Evolutionary conservation across 2,888 invertebrate species (phyloP).

Genomic region (Cheilosia pagana): DNA sequence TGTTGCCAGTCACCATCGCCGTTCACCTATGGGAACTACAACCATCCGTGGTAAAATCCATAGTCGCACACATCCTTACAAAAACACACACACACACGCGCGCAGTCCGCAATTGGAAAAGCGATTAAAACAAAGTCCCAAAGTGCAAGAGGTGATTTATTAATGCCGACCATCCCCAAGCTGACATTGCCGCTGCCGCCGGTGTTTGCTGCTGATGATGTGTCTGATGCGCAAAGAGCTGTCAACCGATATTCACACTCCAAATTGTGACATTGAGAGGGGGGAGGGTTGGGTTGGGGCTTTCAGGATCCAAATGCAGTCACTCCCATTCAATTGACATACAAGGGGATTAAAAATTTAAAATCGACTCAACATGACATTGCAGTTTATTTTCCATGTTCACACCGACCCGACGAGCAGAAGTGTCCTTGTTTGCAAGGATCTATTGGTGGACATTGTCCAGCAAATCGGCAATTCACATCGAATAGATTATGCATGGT

Average conservation of each 20-base stretch:
- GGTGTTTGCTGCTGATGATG: constrained; percentile 16
- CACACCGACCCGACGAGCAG: not conserved
- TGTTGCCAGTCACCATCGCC: constrained; percentile 45
- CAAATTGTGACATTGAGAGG: not conserved
- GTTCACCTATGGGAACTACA: constrained; percentile 40
- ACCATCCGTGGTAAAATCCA: constrained; percentile 20
- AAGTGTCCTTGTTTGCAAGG: constrained; percentile 33
- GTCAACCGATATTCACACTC: constrained; percentile 40
- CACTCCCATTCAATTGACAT: constrained; percentile 77
- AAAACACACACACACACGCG: constrained; percentile 3
- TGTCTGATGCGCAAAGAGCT: constrained; percentile 50
- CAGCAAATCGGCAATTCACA: constrained; percentile 44
- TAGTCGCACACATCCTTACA: constrained; percentile 21
- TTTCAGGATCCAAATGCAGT: constrained; percentile 67
- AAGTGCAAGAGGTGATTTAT: constrained; percentile 79
- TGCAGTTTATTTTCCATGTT: constrained; percentile 77
- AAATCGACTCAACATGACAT: constrained; percentile 81
- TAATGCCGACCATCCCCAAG: constrained; percentile 75
- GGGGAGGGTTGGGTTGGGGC: not conserved
- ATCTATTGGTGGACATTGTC: constrained; percentile 40
- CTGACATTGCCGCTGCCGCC: constrained; percentile 26
- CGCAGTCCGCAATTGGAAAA: constrained; percentile 1
- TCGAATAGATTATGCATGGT: constrained; percentile 70
- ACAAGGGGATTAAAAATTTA: constrained; percentile 80
- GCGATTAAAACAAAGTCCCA: constrained; percentile 78